Evolutionary conservation across 1,140 invertebrate species (phyloP), one percentile per base, ranked within the genome.

Genomic region (Hypothenemus hampei): DNA sequence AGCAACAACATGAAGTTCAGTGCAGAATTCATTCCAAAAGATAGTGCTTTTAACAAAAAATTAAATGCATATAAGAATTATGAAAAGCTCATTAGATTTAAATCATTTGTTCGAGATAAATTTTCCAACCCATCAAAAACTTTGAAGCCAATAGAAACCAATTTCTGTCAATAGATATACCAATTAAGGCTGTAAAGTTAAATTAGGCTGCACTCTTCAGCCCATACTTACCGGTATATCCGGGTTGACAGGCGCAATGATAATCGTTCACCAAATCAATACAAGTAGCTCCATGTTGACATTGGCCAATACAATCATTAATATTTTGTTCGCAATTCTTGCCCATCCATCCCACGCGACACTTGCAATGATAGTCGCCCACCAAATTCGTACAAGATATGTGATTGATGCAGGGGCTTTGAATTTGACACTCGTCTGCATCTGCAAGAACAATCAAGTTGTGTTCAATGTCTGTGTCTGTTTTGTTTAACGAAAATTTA

Each of bases 311-410:
- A 73, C 94, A 97, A 69, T 88, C 88, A 70, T 92, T 83, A 67
- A 94, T 91, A 71, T 94, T 91, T 63, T 86, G 80, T 61, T 88
- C 85, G 74, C 93, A 97, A 61, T 88, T 85, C 69, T 87, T 85
- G 15, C 82, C 91, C 5, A 82, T 86, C 88, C 93, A 98, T 18
- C 94, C 91, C 41, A 84, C 81, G 29, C 83, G 75, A 71, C 88
- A 86, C 60, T 83, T 74, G 71, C 90, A 96, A 64, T 80, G 76
- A 71, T 92, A 95, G 47, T 89, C 87, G 0, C 93, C 93, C 2
- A 81, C 81, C 21, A 85, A 73, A 73, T 91, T 91, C 62, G 82
- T 78, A 69, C 89, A 93, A 7, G 85, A 81, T 21, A 83, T 75
- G 1, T 87, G 86, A 72, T 93, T 93, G 51, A 90, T 85, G 72